These are phyloP conservation scores for Sitobion miscanthi DNA, from an alignment of 1,140 invertebrate genomes.

Conservation along the genomic window DNA sequence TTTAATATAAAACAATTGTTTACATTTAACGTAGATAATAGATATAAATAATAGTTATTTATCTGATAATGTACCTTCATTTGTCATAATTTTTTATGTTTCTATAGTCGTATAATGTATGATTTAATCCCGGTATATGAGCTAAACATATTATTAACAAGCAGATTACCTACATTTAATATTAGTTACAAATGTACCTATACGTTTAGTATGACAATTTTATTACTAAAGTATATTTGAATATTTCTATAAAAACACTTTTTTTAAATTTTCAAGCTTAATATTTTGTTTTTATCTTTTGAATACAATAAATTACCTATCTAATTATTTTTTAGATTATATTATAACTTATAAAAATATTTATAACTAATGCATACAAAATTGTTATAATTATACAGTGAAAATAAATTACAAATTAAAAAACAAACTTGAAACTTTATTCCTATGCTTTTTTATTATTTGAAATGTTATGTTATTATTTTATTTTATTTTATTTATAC, in stretches of 20 bases:
- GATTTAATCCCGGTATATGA: not conserved
- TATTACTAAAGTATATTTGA: not conserved
- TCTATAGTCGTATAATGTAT: not conserved
- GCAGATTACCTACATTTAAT: not conserved
- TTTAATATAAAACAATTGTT: not conserved
- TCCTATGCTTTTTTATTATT: not conserved
- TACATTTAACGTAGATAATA: not conserved
- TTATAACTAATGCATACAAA: no score
- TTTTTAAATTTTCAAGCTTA: not conserved
- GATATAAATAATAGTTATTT: not conserved
- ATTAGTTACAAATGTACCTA: not conserved
- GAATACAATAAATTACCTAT: no score
- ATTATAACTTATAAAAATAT: no score
- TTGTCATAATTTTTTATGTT: not conserved
- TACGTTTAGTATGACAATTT: not conserved
- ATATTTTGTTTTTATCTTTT: not conserved
- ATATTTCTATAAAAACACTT: not conserved
- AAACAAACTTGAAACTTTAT: not conserved
- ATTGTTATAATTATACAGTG: no score
- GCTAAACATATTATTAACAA: not conserved
- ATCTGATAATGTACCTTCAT: not conserved
- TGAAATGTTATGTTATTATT: conserved; percentile 56
- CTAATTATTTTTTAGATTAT: no score
- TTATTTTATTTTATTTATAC: no score
- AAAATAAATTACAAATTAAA: no score